These are phyloP conservation scores for Ganaspis brasiliensis DNA, from an alignment of 2,888 invertebrate genomes.

Conservation along the genomic window DNA sequence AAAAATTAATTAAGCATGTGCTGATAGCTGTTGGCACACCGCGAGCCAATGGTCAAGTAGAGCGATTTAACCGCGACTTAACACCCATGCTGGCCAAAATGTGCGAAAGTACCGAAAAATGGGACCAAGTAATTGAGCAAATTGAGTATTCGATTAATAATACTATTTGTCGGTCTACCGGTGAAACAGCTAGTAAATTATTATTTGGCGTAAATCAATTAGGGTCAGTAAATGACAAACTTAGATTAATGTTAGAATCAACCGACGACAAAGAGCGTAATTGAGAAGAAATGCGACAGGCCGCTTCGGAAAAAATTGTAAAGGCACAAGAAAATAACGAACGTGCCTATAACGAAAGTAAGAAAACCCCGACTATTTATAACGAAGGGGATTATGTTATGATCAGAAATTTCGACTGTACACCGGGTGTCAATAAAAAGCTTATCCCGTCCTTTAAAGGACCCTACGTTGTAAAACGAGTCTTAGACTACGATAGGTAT, in stretches of 20 bases:
- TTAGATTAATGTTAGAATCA: constrained; percentile 14
- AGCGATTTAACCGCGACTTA: constrained; percentile 61
- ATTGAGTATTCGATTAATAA: constrained; percentile 67
- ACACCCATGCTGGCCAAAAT: constrained; percentile 66
- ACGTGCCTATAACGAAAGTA: not conserved
- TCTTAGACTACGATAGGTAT: constrained; percentile 66
- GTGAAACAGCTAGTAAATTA: constrained; percentile 64
- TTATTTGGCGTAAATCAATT: constrained; percentile 67
- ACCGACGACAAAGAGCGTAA: not conserved
- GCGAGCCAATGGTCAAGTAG: constrained; percentile 70
- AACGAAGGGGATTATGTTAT: constrained; percentile 52
- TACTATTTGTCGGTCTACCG: constrained; percentile 64
- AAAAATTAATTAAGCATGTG: constrained; percentile 50
- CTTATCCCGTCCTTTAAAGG: constrained; percentile 66
- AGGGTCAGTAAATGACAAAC: constrained; percentile 17
- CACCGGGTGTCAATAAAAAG: constrained; percentile 64
- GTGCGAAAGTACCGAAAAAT: constrained; percentile 55
- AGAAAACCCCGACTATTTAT: constrained; percentile 37
- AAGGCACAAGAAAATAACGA: not conserved
- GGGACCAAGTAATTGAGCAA: constrained; percentile 58
- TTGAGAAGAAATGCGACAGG: not conserved
- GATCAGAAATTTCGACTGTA: constrained; percentile 64
- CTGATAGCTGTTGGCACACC: constrained; percentile 66
- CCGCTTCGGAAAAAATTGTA: not conserved
- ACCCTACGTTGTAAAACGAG: constrained; percentile 63